Evolutionary conservation across 1,140 invertebrate species (phyloP).

Genomic region (Drosophila kohkoa): DNA sequence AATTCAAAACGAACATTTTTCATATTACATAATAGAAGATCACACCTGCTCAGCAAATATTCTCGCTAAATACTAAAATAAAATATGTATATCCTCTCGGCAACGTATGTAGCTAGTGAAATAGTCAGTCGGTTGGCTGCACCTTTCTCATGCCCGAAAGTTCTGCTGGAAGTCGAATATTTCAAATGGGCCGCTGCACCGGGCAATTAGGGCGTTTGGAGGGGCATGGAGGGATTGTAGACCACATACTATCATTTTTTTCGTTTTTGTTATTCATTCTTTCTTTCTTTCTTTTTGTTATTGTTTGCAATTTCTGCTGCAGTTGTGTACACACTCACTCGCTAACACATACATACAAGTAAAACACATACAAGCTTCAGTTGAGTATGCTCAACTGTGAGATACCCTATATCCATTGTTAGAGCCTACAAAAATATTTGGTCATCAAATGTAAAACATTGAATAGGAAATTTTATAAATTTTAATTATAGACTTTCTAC

Average conservation of each 20-base stretch:
- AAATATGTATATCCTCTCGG: too few species aligned
- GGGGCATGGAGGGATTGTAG: constrained; percentile 39
- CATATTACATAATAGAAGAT: background rate
- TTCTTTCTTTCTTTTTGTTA: constrained; percentile 42
- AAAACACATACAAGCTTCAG: too few species aligned
- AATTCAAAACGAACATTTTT: background rate
- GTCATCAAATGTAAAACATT: too few species aligned
- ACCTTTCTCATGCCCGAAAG: constrained; percentile 3
- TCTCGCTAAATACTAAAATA: background rate
- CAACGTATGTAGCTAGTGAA: background rate
- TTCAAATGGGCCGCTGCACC: constrained; percentile 30
- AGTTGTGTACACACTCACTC: constrained; percentile 38
- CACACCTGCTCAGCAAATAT: background rate
- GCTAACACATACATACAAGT: constrained; percentile 10
- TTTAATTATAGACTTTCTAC: too few species aligned
- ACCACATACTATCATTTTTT: constrained; percentile 56
- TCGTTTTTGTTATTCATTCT: constrained; percentile 32
- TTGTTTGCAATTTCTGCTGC: constrained; percentile 73
- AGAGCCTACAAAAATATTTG: too few species aligned
- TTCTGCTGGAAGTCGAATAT: constrained; percentile 25
- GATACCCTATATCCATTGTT: too few species aligned
- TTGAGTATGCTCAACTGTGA: too few species aligned
- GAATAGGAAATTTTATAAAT: too few species aligned
- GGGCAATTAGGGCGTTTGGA: constrained; percentile 58
- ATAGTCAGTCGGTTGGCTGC: constrained; percentile 1